Evolutionary conservation across 1,140 invertebrate species (phyloP), one percentile per base, ranked within the genome.

Genomic region (Oryzaephilus surinamensis): DNA sequence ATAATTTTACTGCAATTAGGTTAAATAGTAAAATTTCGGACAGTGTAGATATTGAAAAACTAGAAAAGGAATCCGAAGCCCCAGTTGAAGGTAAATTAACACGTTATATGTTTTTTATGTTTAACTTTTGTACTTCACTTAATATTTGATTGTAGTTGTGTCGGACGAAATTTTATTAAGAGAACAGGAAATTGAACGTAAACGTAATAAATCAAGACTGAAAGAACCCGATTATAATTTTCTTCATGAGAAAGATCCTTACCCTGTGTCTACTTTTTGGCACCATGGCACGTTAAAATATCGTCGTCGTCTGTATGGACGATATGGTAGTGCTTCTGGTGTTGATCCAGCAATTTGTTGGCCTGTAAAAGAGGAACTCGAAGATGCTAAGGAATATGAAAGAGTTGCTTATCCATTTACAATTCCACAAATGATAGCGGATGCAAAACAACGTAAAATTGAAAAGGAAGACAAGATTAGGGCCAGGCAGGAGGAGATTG

Each of bases 131-230:
- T 5, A 8, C 21, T 17, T 7, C 7, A 16, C 12, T 13, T 45
- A 16, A 41, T 38, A 23, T 39, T 23, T 38, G 12, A 23, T 36
- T 47, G 12, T 40, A 58, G 56, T 51, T 17, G 34, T 54, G 31
- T 55, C 61, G 35, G 51, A 60, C 6, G 52, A 58, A 18, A 37
- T 53, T 5, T 35, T 43, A 34, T 6, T 48, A 11, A 55, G 44
- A 24, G 57, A 66, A 53, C 46, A 43, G 16, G 53, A 62, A 42
- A 51, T 70, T 10, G 45, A 65, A 40, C 47, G 27, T 15, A 67
- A 66, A 23, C 63, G 74, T 35, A 70, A 79, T 40, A 79, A 76
- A 55, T 81, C 77, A 2, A 50, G 72, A 6, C 53, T 83, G 3
- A 51, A 48, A 14, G n/a, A 32, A 2, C 21, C 49, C 4, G 65